Base-by-base conservation (phyloP, 2,888 invertebrate species). In the Hirtodrosophila trivittata region DNA sequence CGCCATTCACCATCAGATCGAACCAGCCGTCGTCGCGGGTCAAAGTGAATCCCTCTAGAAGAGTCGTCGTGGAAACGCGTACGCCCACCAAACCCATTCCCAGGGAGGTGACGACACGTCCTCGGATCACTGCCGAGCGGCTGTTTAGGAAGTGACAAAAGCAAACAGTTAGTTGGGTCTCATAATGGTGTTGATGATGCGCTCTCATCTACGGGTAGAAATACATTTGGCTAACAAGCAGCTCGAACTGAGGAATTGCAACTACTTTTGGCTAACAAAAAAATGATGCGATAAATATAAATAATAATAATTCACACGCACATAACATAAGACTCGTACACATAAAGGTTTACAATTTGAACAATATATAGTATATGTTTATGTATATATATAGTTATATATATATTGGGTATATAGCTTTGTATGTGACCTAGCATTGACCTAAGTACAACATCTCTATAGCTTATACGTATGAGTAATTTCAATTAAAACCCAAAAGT, bases 1-100 rank as follows among this genome's bases (percentile, higher is more conserved):
- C 99, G n/a, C 99, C 99, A 91, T 99, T 99, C 10, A 99, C 98
- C 88, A 99, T 93, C 46, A 99, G 93, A 92, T 99, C 99, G 92
- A 99, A 99, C 97, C 97, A 97, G 45, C 97, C 97, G 84, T 97
- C 97, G 75, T 97, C 96, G 60, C 97, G 92, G 1, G 97, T 97
- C 58, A 97, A 91, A 0, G 99, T 99, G 91, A 98, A 98, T 9
- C 99, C 99, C 92, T 98, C 98, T 42, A 97, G 92, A n/a, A 97
- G 95, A 3, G 96, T 96, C 55, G 96, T 96, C 37, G 98, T 98
- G 68, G 97, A 96, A 3, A 99, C 98, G 72, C 98, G 93, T 6
- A 98, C 98, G 26, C 99, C 99, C 90, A 98, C 96, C 77, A 99
- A 92, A 28, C 98, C 98, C 87, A 96, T 96, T 42, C 97, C 97